Evolutionary conservation across 2,113 vertebrate species (phyloP), one percentile per base, ranked within the genome.

Genomic region (Tapirus terrestris): DNA sequence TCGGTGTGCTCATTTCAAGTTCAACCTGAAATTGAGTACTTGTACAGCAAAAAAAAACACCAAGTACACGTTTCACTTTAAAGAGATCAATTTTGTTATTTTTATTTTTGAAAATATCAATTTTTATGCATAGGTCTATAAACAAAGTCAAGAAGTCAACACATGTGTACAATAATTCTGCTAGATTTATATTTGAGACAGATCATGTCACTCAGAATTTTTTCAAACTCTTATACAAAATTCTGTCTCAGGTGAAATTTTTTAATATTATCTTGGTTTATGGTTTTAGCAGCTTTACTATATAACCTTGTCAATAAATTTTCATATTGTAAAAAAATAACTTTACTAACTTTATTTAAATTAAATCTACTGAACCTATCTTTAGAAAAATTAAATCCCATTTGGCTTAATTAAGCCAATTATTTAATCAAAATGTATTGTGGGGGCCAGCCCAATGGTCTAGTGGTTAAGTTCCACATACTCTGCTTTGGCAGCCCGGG

Each of bases 291-390:
- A 77, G 60, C 9, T 84, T 79, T 70, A 84, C 18, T 36, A 61
- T 63, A 84, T 29, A 70, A 48, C 39, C 63, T 48, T 82, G 51
- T 39, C 79, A 73, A 91, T 91, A 94, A 51, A 77, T 68, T 61
- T 77, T 76, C 27, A 87, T 20, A 68, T 6, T 80, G 2, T 45
- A 85, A 85, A 93, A 80, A 82, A 76, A 65, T n/a, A 89, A 88
- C 27, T 75, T 48, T 82, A 81, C 6, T 83, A n/a, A 67, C 10
- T 77, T 96, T 63, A 96, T 76, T 83, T 90, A 68, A 87, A n/a
- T 92, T 92, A 72, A 91, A 87, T 81, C 23, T 84, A 77, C 14
- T 72, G 33, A 85, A 8, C 6, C 10, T 65, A 33, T 45, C 33
- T 70, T 93, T 51, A 80, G 53, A 73, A 92, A 92, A 92, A 43